Evolutionary conservation across 1,140 invertebrate species (phyloP).

Genomic region (Aphaenogaster rudis): DNA sequence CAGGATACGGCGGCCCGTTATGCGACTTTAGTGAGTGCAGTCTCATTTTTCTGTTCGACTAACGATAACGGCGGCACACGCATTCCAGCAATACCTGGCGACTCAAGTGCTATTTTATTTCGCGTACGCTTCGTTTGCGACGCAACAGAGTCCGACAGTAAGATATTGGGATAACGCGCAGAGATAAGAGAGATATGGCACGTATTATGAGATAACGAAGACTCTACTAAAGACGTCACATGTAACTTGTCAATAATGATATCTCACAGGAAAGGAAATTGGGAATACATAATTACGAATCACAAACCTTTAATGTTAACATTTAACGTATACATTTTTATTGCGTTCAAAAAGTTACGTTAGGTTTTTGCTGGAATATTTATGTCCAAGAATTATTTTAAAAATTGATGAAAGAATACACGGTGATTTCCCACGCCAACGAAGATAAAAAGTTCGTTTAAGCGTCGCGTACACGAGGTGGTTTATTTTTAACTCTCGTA

Average conservation of each 20-base stretch:
- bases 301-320: not conserved
- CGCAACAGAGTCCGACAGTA: not conserved
- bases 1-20: constrained; percentile 94
- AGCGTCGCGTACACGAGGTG: not conserved
- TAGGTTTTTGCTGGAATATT: not conserved
- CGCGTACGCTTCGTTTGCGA: not conserved
- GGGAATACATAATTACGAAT: not conserved
- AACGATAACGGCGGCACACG: not conserved
- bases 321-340: not conserved
- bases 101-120: not conserved
- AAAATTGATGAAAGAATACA: not conserved
- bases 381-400: not conserved
- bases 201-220: not conserved
- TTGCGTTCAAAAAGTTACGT: not conserved
- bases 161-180: not conserved
- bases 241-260: not conserved
- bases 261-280: not conserved
- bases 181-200: not conserved
- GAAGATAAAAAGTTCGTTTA: constrained; percentile 12
- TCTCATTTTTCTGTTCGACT: not conserved
- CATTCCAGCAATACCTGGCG: not conserved
- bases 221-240: not conserved
- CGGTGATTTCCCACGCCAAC: not conserved
- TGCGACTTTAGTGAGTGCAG: constrained; percentile 94
- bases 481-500: constrained; percentile 48